Evolutionary conservation across 2,888 invertebrate species (phyloP).

Genomic region (Sminthurinus aureus): DNA sequence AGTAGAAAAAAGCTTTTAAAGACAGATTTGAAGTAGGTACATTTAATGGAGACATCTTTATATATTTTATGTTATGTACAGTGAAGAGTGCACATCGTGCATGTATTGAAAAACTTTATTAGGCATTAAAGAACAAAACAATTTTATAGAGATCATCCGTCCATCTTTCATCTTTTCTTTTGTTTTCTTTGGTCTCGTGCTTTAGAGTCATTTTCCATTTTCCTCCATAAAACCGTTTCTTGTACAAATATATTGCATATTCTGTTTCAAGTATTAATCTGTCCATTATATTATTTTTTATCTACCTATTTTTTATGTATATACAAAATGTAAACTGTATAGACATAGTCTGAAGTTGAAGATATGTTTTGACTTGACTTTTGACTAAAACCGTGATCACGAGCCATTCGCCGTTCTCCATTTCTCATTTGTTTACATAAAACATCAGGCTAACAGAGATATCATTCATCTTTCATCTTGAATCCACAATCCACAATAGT

Average conservation of each 20-base stretch:
- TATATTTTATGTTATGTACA: neutral
- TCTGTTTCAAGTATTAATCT: neutral
- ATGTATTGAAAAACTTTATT: neutral
- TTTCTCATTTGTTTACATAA: neutral
- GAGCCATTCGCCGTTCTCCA: neutral
- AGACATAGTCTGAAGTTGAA: no score
- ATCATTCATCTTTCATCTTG: neutral
- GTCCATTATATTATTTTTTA: neutral
- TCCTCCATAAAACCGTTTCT: neutral
- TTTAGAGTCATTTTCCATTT: constrained; percentile 20
- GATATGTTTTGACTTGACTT: no score
- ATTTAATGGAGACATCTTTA: no score
- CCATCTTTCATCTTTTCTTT: neutral
- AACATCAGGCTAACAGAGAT: neutral
- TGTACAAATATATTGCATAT: no score
- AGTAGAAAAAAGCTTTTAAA: no score
- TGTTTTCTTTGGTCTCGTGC: constrained; percentile 5
- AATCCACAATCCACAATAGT: neutral
- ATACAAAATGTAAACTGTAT: no score
- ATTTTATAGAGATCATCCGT: neutral
- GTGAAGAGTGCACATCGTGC: neutral
- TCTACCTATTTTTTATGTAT: neutral
- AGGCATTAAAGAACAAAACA: neutral
- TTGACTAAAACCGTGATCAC: neutral
- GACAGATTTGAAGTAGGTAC: no score